These are phyloP conservation scores for Tanaodytes sp. DNA, from an alignment of 2,888 invertebrate genomes.

Conservation along the genomic window DNA sequence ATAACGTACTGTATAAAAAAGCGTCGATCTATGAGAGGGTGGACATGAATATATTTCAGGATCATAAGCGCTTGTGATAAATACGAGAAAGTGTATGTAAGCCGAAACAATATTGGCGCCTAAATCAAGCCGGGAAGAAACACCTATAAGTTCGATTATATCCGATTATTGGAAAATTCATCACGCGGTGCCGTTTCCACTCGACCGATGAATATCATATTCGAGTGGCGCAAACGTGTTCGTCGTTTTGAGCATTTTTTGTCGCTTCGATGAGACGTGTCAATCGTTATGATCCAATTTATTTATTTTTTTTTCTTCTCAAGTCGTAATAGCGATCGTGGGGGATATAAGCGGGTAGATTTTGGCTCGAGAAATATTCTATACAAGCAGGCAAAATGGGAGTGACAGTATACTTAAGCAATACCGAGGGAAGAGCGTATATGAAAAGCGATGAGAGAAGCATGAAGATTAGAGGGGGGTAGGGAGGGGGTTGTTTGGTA, in stretches of 20 bases:
- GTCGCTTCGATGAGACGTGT: conserved; percentile 48
- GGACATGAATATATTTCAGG: too few relatives aligned
- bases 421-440: conserved; percentile 54
- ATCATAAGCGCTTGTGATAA: too few relatives aligned
- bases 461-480: too few relatives aligned
- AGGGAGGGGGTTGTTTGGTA: conserved; percentile 58
- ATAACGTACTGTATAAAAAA: conserved; percentile 50
- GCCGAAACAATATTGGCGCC: too few relatives aligned
- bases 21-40: too few relatives aligned
- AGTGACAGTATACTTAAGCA: conserved; percentile 58
- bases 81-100: neutral
- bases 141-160: neutral
- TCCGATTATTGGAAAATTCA: conserved; percentile 31
- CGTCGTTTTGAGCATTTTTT: too few relatives aligned
- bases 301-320: conserved; percentile 23
- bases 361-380: conserved; percentile 52
- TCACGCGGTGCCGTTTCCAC: too few relatives aligned
- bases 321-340: conserved; percentile 20
- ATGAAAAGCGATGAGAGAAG: conserved; percentile 46
- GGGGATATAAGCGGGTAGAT: conserved; percentile 42
- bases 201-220: too few relatives aligned
- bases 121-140: too few relatives aligned
- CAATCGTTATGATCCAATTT: conserved; percentile 51
- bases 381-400: conserved; percentile 46
- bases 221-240: too few relatives aligned